Evolutionary conservation across 2,797 vertebrate genomes (phyloP), one percentile per base, ranked within the genome.

Genomic region (Ptychobarbus kaznakovi): DNA sequence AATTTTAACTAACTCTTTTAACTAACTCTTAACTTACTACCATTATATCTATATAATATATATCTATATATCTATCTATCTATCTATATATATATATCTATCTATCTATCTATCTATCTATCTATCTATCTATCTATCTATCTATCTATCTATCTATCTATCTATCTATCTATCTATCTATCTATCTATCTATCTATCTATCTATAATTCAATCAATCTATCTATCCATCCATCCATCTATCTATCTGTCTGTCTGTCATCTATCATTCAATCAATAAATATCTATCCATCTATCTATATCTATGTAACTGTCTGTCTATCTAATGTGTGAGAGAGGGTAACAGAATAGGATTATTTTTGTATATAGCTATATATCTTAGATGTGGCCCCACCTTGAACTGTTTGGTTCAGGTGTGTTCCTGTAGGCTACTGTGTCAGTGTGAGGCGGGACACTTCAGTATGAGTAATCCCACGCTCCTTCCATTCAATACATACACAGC

Each of bases 321-420:
- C 20, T 1, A 44, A 73, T 38, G 10, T 32, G 28, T 46, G 20
- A 4, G 25, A 46, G 20, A 63, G 40, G 13, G 10, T 11, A 40
- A 35, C 11, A 46, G 72, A 56, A 80, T 22, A 70, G 46, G 63
- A 73, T 66, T 66, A 66, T 66, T 35, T 35, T 35, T 66, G 65
- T 38, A 35, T 66, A 32, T 35, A 66, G 28, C 15, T 18, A 66
- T 35, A 66, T 66, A 18, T 80, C 6, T 82, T 89, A n/a, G 49
- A 56, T 68, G 35, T 84, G 83, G 87, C 89, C 86, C 86, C 89
- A 87, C 87, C 89, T 86, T 81, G 78, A 87, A 84, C 85, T 84
- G 66, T 80, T 63, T 49, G 46, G 58, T 72, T 87, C 89, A 88
- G 89, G 89, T 90, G 89, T 90, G 87, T 87, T 74, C 61, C 81